Conservation (phyloP, 2,888 invertebrate species). For the Stenodera caucasica region DNA sequence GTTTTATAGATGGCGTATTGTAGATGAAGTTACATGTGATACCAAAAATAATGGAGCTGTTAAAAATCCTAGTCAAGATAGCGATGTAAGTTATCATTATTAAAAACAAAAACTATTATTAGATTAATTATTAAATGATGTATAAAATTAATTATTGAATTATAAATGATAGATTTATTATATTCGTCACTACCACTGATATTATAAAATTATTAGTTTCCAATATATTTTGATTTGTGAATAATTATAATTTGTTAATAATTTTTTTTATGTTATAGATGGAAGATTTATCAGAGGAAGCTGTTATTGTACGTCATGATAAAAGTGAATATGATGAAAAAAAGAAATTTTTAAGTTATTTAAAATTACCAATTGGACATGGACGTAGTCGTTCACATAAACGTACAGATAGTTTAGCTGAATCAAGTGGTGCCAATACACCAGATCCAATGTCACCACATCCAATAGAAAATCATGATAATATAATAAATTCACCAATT, state of each 20-base stretch:
- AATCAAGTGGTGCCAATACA: conserved; percentile 73
- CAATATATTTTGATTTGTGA: not conserved
- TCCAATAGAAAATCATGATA: conserved; percentile 55
- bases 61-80: conserved; percentile 57
- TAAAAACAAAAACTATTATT: conserved; percentile 12
- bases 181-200: conserved; percentile 37
- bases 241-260: not conserved
- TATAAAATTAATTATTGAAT: conserved; percentile 23
- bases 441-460: conserved; percentile 68
- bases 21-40: conserved; percentile 59
- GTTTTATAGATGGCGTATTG: conserved; percentile 68
- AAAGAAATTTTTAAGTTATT: conserved; percentile 68
- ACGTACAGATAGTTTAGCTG: conserved; percentile 69
- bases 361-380: conserved; percentile 55
- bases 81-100: conserved; percentile 56
- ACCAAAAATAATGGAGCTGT: conserved; percentile 60
- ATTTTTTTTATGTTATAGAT: conserved; percentile 50
- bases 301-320: conserved; percentile 71
- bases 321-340: conserved; percentile 80
- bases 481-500: conserved; percentile 50
- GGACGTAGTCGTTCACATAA: conserved; percentile 63
- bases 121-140: conserved; percentile 15
- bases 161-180: conserved; percentile 15
- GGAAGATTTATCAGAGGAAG: conserved; percentile 81
- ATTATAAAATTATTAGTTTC: not conserved